These are phyloP conservation scores for Atta colombica DNA, from an alignment of 1,140 invertebrate genomes.

Conservation along the genomic window DNA sequence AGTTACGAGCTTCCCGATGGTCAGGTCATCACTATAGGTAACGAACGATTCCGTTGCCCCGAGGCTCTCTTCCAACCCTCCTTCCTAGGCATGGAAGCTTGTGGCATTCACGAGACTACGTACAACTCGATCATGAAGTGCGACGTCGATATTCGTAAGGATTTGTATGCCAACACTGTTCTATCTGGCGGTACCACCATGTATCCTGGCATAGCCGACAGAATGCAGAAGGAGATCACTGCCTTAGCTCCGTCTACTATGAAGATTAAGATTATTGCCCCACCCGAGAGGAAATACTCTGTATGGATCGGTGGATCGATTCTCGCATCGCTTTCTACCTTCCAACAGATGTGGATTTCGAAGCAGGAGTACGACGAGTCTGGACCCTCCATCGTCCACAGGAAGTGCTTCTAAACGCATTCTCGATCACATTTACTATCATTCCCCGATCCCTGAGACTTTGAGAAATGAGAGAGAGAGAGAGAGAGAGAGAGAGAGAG, in stretches of 20 bases:
- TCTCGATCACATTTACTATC: constrained; percentile 72
- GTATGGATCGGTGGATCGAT: constrained; percentile 96
- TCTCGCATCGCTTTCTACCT: constrained; percentile 94
- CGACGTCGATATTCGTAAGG: constrained; percentile 97
- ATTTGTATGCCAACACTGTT: constrained; percentile 98
- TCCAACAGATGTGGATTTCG: constrained; percentile 98
- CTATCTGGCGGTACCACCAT: constrained; percentile 98
- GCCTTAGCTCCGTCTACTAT: constrained; percentile 91
- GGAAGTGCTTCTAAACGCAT: constrained; percentile 96
- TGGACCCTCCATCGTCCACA: constrained; percentile 97
- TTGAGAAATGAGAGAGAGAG: constrained; percentile 50
- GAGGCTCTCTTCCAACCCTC: constrained; percentile 98
- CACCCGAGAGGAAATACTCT: constrained; percentile 94
- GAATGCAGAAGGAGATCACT: constrained; percentile 93
- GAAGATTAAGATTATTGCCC: constrained; percentile 95
- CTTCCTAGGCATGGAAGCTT: constrained; percentile 98
- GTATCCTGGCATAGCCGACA: constrained; percentile 95
- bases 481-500: constrained; percentile 37
- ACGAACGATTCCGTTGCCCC: constrained; percentile 98
- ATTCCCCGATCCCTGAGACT: constrained; percentile 69
- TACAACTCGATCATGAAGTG: constrained; percentile 99
- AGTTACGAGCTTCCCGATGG: constrained; percentile 98
- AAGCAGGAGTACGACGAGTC: constrained; percentile 98
- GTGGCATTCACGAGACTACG: constrained; percentile 97
- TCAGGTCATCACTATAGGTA: constrained; percentile 98